Conservation (phyloP, 2,888 invertebrate genomes). For the Dastarcus helophoroides region DNA sequence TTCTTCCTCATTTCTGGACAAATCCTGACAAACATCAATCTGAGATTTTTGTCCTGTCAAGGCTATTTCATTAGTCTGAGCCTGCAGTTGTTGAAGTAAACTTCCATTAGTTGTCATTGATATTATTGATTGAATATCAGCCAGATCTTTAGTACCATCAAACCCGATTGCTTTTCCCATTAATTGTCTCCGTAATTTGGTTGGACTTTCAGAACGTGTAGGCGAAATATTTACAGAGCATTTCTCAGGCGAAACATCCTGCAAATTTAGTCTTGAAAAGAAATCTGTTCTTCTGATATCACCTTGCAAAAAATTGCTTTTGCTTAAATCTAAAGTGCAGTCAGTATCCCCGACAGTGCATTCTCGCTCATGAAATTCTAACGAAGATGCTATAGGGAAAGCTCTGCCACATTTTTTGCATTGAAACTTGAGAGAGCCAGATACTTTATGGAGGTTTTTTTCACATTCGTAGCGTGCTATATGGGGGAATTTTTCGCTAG, state of each 20-base stretch:
- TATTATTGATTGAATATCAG: slow-evolving; percentile 76
- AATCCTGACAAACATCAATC: slow-evolving; percentile 13
- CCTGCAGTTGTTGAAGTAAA: slow-evolving; percentile 51
- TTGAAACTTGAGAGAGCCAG: slow-evolving; percentile 47
- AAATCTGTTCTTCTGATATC: slow-evolving; percentile 63
- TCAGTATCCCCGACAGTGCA: slow-evolving; percentile 28
- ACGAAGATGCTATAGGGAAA: slow-evolving; percentile 57
- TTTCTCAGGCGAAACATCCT: slow-evolving; percentile 50
- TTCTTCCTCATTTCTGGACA: slow-evolving; percentile 39
- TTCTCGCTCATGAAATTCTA: slow-evolving; percentile 54
- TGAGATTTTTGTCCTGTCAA: slow-evolving; percentile 18
- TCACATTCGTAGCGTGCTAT: slow-evolving; percentile 67
- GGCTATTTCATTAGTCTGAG: slow-evolving; percentile 36
- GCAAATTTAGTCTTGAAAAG: slow-evolving; percentile 67
- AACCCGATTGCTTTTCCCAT: slow-evolving; percentile 23
- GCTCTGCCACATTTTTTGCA: slow-evolving; percentile 59
- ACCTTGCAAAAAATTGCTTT: slow-evolving; percentile 37
- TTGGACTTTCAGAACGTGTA: background rate
- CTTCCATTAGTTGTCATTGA: slow-evolving; percentile 62
- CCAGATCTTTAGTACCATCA: slow-evolving; percentile 61
- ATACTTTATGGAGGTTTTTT: slow-evolving; percentile 49
- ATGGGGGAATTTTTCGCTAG: slow-evolving; percentile 65
- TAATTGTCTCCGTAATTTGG: slow-evolving; percentile 24
- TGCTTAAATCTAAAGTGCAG: slow-evolving; percentile 31
- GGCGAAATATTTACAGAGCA: no score